These are phyloP conservation scores for Odontothrips loti DNA, from an alignment of 2,888 invertebrate species.

Conservation along the genomic window DNA sequence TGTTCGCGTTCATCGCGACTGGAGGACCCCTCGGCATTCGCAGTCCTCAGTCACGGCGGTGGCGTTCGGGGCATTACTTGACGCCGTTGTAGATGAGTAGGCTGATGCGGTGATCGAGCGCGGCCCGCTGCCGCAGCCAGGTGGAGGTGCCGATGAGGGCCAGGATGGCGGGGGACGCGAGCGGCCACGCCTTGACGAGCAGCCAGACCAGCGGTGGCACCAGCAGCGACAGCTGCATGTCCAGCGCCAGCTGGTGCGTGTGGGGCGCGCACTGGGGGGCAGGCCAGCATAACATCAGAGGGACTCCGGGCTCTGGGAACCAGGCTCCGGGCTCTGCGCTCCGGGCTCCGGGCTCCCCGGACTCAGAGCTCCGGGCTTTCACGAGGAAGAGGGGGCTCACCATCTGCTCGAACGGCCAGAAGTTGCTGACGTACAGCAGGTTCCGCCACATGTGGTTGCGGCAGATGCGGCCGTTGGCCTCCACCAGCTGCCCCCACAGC, in stretches of 20 bases:
- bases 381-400: constrained; percentile 46
- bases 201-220: constrained; percentile 63
- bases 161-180: constrained; percentile 55
- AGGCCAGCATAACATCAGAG: too few relatives aligned
- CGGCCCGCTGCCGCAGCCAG: constrained; percentile 59
- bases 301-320: too few relatives aligned
- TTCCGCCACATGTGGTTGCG: constrained; percentile 65
- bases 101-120: constrained; percentile 58
- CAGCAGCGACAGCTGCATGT: constrained; percentile 66
- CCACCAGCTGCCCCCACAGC: constrained; percentile 61
- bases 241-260: constrained; percentile 68
- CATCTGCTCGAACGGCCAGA: constrained; percentile 65
- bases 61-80: constrained; percentile 51
- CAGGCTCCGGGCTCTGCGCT: too few relatives aligned
- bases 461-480: constrained; percentile 60
- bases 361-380: too few relatives aligned
- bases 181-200: constrained; percentile 53
- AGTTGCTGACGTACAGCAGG: constrained; percentile 63
- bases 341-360: too few relatives aligned
- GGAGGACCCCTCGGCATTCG: too few relatives aligned
- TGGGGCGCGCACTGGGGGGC: constrained; percentile 66
- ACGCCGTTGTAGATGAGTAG: constrained; percentile 64
- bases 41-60: too few relatives aligned
- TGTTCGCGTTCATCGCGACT: too few relatives aligned
- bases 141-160: constrained; percentile 56